Conservation (phyloP, 1,140 invertebrate species). For the Rhagoletis zephyria region DNA sequence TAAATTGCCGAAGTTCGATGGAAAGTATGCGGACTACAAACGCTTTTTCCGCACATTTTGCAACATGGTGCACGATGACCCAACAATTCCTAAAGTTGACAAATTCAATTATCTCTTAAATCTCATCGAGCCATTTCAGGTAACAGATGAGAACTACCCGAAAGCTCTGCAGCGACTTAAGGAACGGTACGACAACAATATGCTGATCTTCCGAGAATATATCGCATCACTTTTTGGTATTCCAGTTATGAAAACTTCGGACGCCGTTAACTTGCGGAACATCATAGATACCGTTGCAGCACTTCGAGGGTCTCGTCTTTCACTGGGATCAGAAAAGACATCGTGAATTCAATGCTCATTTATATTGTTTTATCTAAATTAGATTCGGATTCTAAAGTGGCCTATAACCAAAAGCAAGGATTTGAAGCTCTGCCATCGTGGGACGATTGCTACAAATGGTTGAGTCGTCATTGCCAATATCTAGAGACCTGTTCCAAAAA, state of each 20-base stretch:
- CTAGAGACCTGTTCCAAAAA: conserved; percentile 32
- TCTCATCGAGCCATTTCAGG: conserved; percentile 44
- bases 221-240: conserved; percentile 14
- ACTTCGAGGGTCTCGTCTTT: conserved; percentile 26
- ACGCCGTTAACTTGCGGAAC: not conserved
- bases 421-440: conserved; percentile 44
- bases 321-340: conserved; percentile 30
- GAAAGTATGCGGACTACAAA: too few relatives aligned
- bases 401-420: conserved; percentile 47
- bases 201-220: conserved; percentile 38
- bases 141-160: conserved; percentile 46
- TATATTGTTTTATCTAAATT: conserved; percentile 52
- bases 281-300: conserved; percentile 24
- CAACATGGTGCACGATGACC: too few relatives aligned
- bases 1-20: too few relatives aligned
- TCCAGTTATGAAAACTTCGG: conserved; percentile 1
- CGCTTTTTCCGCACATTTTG: too few relatives aligned
- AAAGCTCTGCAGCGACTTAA: conserved; percentile 44
- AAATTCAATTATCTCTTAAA: conserved; percentile 31
- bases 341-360: conserved; percentile 49
- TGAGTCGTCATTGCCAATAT: conserved; percentile 36
- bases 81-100: too few relatives aligned
- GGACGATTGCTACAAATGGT: conserved; percentile 13
- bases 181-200: conserved; percentile 50
- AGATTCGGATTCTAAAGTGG: conserved; percentile 30